phyloP scores from a whole-genome alignment of 2,797 vertebrate species.

The Cyclopterus lumpus region DNA sequence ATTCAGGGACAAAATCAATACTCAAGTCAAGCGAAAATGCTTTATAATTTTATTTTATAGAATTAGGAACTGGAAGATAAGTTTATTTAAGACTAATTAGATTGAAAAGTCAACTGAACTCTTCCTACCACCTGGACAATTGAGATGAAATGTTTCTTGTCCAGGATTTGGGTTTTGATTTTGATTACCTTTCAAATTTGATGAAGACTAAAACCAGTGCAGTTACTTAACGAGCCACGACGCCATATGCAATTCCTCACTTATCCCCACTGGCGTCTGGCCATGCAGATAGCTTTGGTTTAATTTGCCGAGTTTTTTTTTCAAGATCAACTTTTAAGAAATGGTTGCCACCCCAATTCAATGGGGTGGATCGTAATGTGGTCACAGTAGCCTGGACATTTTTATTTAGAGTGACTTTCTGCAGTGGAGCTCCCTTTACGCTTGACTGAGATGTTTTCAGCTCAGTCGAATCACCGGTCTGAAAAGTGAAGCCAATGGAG shows the following conservation, averaged over 20 bases:
- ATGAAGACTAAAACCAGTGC: not conserved
- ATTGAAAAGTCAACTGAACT: not conserved
- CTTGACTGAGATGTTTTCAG: too few relatives aligned
- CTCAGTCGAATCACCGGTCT: too few relatives aligned
- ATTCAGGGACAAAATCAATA: conserved; percentile 18
- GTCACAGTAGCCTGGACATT: too few relatives aligned
- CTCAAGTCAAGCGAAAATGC: too few relatives aligned
- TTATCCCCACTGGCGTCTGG: not conserved
- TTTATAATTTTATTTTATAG: too few relatives aligned
- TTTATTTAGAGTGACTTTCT: too few relatives aligned
- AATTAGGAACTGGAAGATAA: not conserved
- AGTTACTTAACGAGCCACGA: not conserved
- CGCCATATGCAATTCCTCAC: not conserved
- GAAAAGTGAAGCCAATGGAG: too few relatives aligned
- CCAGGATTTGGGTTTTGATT: not conserved
- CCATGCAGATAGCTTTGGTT: not conserved
- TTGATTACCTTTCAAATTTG: not conserved
- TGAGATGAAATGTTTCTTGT: not conserved
- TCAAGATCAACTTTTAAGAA: too few relatives aligned
- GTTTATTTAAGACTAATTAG: not conserved
- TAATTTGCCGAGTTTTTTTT: too few relatives aligned
- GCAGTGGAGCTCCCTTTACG: too few relatives aligned
- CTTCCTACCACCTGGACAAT: not conserved
- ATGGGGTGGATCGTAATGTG: too few relatives aligned
- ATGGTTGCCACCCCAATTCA: too few relatives aligned